A percentile compares a stretch with the other conserved stretches of the same genome.
Evolutionary conservation across 1,140 invertebrate species (phyloP).

Genomic region (Thrips palmi): DNA sequence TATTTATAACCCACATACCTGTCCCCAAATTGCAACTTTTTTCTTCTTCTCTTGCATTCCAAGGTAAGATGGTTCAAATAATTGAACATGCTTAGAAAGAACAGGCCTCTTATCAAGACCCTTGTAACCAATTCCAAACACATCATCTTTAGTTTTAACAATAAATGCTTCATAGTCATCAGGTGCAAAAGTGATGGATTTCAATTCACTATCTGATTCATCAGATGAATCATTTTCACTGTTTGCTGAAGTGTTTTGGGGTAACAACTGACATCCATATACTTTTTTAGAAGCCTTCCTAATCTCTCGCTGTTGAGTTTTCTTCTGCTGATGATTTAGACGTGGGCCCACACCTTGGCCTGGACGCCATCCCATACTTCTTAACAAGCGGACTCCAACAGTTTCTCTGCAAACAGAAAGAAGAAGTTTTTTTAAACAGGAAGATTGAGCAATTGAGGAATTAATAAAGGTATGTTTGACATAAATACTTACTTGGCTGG

Average conservation of each 20-base stretch:
- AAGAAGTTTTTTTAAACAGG: conserved; percentile 6
- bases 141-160: conserved; percentile 57
- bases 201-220: conserved; percentile 32
- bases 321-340: conserved; percentile 29
- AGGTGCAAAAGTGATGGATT: conserved; percentile 53
- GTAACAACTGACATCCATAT: conserved; percentile 49
- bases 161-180: conserved; percentile 58
- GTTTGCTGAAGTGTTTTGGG: conserved; percentile 11
- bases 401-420: conserved; percentile 43
- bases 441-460: conserved; percentile 1
- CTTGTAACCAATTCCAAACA: conserved; percentile 77
- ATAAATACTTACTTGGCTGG: conserved; percentile 40
- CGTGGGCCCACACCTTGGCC: conserved; percentile 79
- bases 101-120: conserved; percentile 48
- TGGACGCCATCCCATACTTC: conserved; percentile 76
- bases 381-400: conserved; percentile 68
- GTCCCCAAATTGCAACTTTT: conserved; percentile 65
- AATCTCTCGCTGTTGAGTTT: conserved; percentile 23
- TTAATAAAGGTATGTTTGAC: not conserved
- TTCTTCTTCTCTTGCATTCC: conserved; percentile 31
- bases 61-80: conserved; percentile 18
- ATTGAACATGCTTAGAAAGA: conserved; percentile 25
- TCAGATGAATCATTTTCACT: conserved; percentile 10
- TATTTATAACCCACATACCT: conserved; percentile 62
- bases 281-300: conserved; percentile 26